These are phyloP conservation scores for Odobenus rosmarus DNA, from an alignment of 2,113 vertebrate genomes.

Conservation along the genomic window DNA sequence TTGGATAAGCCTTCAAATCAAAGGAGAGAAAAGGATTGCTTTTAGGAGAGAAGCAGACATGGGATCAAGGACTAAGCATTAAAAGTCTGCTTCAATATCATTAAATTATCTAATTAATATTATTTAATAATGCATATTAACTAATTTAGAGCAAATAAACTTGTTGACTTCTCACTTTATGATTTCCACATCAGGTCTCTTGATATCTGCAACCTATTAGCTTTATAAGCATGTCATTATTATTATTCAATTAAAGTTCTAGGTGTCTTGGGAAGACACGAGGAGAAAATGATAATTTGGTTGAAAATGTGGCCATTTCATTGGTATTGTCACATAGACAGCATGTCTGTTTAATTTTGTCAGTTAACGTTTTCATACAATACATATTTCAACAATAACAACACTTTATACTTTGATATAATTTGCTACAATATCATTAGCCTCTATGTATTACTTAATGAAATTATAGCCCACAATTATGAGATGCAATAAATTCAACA, in stretches of 20 bases:
- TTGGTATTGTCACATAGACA: conserved; percentile 32
- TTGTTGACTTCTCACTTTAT: conserved; percentile 59
- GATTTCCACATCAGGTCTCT: conserved; percentile 65
- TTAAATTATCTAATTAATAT: conserved; percentile 72
- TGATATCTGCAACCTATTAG: conserved; percentile 71
- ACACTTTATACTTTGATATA: not conserved
- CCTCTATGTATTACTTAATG: not conserved
- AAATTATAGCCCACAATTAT: not conserved
- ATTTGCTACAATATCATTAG: not conserved
- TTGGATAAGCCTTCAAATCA: not conserved
- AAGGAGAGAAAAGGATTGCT: not conserved
- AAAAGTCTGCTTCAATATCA: conserved; percentile 3
- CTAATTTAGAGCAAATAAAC: conserved; percentile 58
- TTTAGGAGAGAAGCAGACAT: not conserved
- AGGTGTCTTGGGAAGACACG: conserved; percentile 32
- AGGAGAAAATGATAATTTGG: conserved; percentile 54
- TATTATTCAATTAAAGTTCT: conserved; percentile 70
- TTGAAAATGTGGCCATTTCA: conserved; percentile 57
- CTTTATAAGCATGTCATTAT: conserved; percentile 70
- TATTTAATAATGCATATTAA: conserved; percentile 68
- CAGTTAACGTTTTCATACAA: conserved; percentile 34
- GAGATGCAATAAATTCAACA: not conserved
- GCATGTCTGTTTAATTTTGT: conserved; percentile 48
- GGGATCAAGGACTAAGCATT: not conserved
- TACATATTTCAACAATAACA: conserved; percentile 21